Base-by-base conservation (phyloP, 2,113 vertebrate genomes). In the Lagopus muta region DNA sequence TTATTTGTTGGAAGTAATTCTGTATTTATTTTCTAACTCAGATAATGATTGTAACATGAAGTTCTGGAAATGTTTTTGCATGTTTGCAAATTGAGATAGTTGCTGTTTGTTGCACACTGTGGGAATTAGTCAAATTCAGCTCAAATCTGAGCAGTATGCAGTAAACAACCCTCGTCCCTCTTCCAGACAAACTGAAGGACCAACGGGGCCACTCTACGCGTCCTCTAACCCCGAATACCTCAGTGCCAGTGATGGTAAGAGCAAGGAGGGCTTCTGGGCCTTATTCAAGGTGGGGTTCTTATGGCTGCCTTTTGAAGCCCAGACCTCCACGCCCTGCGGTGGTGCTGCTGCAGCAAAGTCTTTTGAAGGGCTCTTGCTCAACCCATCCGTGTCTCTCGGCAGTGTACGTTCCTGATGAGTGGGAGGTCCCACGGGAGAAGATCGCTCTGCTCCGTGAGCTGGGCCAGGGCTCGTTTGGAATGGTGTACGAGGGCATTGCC, bases 181-280 rank as follows among this genome's bases (percentile, higher is more conserved):
- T 97, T 93, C 25, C 93, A 99, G 99, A 86, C 99, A 99, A 97
- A 98, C 98, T 0, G 99, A 99, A 89, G 99, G 99, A 80, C 99
- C 99, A 0, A 98, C 98, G 0, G 99, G 99, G 77, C 99, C 99
- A 0, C 98, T 99, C 28, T 99, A 99, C 0, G 99, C 99, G 3
- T 99, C 99, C 40, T 99, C 99, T 11, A 99, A 99, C 95, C 99
- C 99, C 0, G 99, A 99, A 75, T 99, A 99, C 90, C 97, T 99
- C 96, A 99, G 99, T 7, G 98, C 99, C 93, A 99, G 98, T 1
- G 99, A 99, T 64, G 99, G 99, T 99, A 96, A 98, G 98, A 82
- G n/a, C 58, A 58, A 0, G 12, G 65, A 64, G 82, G 13, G 19
- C 69, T 91, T 18, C 66, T 9, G 34, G 15, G 8, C 16, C 72